phyloP scores from a whole-genome alignment of 2,113 vertebrate genomes.

The Sceloporus undulatus region DNA sequence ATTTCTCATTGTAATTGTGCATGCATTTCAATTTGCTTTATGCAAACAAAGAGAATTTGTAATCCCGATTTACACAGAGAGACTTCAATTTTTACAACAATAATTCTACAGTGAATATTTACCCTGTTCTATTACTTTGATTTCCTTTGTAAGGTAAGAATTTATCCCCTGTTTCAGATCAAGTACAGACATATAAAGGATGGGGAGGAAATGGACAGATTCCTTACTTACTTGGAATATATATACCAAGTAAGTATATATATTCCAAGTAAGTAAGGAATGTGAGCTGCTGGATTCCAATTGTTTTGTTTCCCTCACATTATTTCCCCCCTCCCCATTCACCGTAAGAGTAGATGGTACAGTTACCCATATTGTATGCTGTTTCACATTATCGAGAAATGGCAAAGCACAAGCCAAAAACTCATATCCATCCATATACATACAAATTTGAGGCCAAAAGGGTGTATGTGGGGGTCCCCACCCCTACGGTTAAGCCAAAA shows the following conservation, averaged over 20 bases:
- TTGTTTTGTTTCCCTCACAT: background rate
- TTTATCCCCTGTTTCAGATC: constrained; percentile 16
- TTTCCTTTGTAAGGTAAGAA: constrained; percentile 21
- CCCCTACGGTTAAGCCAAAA: background rate
- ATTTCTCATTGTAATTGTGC: constrained; percentile 30
- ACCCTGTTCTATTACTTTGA: constrained; percentile 21
- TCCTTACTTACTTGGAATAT: constrained; percentile 48
- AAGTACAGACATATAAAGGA: background rate
- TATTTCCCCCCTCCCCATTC: background rate
- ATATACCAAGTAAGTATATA: no score
- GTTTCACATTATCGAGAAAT: background rate
- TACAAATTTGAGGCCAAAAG: constrained; percentile 21
- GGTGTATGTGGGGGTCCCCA: no score
- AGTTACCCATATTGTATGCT: background rate
- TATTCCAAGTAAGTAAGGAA: no score
- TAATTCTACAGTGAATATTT: constrained; percentile 44
- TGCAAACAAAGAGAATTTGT: constrained; percentile 57
- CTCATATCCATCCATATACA: background rate
- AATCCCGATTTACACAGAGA: constrained; percentile 41
- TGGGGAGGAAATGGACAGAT: background rate
- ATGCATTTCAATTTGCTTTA: constrained; percentile 38
- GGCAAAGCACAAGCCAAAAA: background rate
- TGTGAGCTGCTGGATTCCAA: background rate
- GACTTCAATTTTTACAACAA: constrained; percentile 48
- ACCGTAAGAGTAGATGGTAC: background rate